Evolutionary conservation across 2,888 invertebrate genomes (phyloP), one percentile per base, ranked within the genome.

Genomic region (Seira ritae): DNA sequence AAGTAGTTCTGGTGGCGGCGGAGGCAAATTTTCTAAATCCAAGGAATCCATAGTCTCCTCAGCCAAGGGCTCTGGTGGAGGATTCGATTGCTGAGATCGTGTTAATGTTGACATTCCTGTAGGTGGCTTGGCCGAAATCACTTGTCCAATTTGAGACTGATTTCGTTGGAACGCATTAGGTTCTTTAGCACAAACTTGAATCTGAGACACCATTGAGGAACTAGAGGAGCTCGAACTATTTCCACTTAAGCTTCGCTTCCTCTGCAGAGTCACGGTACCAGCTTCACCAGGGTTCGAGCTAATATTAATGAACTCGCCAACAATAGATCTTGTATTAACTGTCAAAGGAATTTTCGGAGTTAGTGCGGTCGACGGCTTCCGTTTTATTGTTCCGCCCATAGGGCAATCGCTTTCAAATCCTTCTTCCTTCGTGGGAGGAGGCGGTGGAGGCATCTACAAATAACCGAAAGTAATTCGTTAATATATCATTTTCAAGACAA

Each of bases 331-430:
- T 0, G 97, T 97, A 91, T 97, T 97, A 90, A 96, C 95, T 1
- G 97, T 97, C 86, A 97, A 91, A 0, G 97, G 97, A 70, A 97
- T 93, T 91, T 96, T 97, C 6, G 97, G 97, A 90, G 96, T 96
- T 95, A 96, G 95, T 17, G 73, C 87, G 23, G 90, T 90, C 68
- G 89, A 88, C 0, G 97, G 97, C 90, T 97, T 97, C 67, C 97
- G 93, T 90, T 97, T 97, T 84, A 97, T 97, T 42, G 97, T 97
- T 20, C 88, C 88, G 1, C 88, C 88, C 37, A 90, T 89, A 0
- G 91, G 91, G 83, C 91, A 91, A 81, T 92, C 92, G 15, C 90
- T 90, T 84, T 92, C 92, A 85, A 92, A 92, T 10, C 91, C 92
- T 46, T 91, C 90, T 87, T 94, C 93, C 88, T 94, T 94, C 10